phyloP scores from a whole-genome alignment of 1,140 invertebrate species.

The Trissolcus basalis region DNA sequence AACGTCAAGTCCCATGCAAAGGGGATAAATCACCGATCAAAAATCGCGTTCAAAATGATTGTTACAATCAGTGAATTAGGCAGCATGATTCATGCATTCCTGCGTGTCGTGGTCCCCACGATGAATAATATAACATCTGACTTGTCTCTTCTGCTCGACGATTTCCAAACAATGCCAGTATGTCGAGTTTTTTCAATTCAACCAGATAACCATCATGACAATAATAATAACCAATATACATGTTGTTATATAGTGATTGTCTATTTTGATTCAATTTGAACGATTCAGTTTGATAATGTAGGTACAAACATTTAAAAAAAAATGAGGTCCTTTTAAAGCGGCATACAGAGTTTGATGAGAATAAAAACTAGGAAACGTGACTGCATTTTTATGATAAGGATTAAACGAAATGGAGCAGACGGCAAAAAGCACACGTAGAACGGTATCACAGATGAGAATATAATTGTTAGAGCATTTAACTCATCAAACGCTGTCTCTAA shows the following conservation, averaged over 20 bases:
- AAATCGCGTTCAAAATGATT: slow-evolving; percentile 55
- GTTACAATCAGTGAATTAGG: slow-evolving; percentile 69
- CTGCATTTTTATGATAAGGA: slow-evolving; percentile 18
- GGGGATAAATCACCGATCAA: slow-evolving; percentile 57
- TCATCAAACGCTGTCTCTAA: slow-evolving; percentile 48
- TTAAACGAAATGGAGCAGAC: slow-evolving; percentile 15
- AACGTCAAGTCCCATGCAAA: slow-evolving; percentile 56
- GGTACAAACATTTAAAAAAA: no score
- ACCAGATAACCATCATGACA: slow-evolving; percentile 30
- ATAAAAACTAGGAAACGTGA: slow-evolving; percentile 2
- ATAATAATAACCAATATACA: no score
- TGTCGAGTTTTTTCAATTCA: no score
- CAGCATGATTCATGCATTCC: slow-evolving; percentile 72
- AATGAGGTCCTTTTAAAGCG: no score
- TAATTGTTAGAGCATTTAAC: slow-evolving; percentile 39
- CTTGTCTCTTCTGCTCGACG: slow-evolving; percentile 26
- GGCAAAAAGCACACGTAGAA: slow-evolving; percentile 16
- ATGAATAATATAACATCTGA: slow-evolving; percentile 53
- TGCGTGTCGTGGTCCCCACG: slow-evolving; percentile 44
- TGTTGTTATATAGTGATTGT: no score
- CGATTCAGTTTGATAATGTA: no score
- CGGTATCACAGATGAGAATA: slow-evolving; percentile 40
- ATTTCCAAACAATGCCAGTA: no score
- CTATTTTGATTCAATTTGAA: no score
- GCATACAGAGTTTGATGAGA: no score